Base-by-base conservation (phyloP, 2,888 invertebrate genomes). In the Drosophila paramelanica region DNA sequence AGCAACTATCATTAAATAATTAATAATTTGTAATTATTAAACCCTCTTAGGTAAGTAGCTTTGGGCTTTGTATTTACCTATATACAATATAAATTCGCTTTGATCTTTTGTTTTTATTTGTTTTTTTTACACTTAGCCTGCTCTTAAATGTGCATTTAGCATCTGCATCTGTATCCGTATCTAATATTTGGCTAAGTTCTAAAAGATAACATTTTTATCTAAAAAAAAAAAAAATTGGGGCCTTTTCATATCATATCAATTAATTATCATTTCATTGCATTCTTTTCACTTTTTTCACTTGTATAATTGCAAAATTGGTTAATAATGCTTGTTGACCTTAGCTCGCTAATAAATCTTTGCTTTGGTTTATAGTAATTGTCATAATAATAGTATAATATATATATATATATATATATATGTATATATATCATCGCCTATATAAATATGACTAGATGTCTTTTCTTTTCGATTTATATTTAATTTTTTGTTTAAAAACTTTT, bases 181-280 rank as follows among this genome's bases (percentile, higher is more conserved):
- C 77, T 89, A 88, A 89, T 82, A 89, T 85, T 86, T 86, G 86
- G 89, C 85, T 86, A 86, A 88, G 78, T 79, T 67, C 82, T 89
- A 88, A 85, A 89, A 79, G 79, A 83, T 86, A 89, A 86, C 89
- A 89, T 82, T 89, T 85, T 88, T 88, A 89, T 86, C 85, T 89
- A 88, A 79, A 86, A 89, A 87, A 85, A 17, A 17, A 86, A 89
- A 81, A 88, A 79, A 86, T 75, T 69, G 69, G 69, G 67, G 68
- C 62, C 73, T 55, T 56, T 60, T 52, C 51, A 17, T 17, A 45
- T 23, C 65, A 43, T 59, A 43, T 55, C 64, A 46, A 20, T 43
- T 62, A 45, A 13, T 57, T 47, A 17, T 46, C 23, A 25, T 33
- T 51, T 47, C 53, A 38, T 36, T 59, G 59, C 42, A 58, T 39